Conservation (phyloP, 1,140 invertebrate species). For the Ceratina japonica region DNA sequence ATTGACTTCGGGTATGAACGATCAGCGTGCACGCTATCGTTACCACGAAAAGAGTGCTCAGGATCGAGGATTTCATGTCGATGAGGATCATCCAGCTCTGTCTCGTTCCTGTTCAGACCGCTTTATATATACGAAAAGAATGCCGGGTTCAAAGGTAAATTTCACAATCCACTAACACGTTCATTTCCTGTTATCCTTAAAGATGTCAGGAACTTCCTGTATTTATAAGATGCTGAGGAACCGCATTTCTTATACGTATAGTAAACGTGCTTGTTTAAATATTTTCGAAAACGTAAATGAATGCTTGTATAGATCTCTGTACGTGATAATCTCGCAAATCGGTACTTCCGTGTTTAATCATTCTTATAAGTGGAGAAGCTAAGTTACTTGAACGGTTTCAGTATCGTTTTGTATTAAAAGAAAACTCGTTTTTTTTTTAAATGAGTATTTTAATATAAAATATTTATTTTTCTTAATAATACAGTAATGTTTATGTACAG, state of each 20-base stretch:
- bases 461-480: neutral
- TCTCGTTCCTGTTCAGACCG: neutral
- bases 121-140: conserved; percentile 27
- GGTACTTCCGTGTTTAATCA: conserved; percentile 11
- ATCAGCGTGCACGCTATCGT: conserved; percentile 10
- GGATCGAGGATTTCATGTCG: conserved; percentile 40
- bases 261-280: conserved; percentile 7
- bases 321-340: neutral
- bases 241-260: neutral
- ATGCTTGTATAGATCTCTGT: neutral
- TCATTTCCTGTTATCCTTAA: conserved; percentile 33
- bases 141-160: neutral
- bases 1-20: conserved; percentile 17
- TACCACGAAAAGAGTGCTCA: conserved; percentile 14
- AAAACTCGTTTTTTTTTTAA: neutral
- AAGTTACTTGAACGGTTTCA: neutral
- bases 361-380: too few species aligned
- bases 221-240: neutral
- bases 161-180: conserved; percentile 1
- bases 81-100: conserved; percentile 3
- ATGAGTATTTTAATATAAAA: conserved; percentile 33
- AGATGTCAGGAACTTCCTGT: conserved; percentile 11
- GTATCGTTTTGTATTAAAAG: neutral
- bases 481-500: conserved; percentile 35
- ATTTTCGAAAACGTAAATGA: neutral